phyloP scores from a whole-genome alignment of 2,888 invertebrate species.

The Eupeodes latifasciatus region DNA sequence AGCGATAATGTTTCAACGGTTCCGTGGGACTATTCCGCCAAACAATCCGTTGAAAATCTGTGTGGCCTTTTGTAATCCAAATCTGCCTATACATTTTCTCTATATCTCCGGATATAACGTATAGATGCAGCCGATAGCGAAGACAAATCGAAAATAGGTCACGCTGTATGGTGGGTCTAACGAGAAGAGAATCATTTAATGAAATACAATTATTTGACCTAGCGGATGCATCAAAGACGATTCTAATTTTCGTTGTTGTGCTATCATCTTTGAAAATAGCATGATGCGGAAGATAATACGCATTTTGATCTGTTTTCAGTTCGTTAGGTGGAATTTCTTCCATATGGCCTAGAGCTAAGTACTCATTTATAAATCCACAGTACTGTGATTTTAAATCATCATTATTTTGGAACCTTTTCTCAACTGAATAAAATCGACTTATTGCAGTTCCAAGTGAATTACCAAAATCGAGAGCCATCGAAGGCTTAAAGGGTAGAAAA shows the following conservation, averaged over 20 bases:
- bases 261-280: not conserved
- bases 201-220: not conserved
- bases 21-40: too few species aligned
- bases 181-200: not conserved
- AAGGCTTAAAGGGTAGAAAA: not conserved
- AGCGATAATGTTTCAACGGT: too few species aligned
- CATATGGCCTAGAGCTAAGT: conserved; percentile 7
- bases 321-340: not conserved
- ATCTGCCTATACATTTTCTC: conserved; percentile 22
- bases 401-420: conserved; percentile 32
- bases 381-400: conserved; percentile 36
- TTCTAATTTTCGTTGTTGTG: conserved; percentile 1
- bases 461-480: not conserved
- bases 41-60: not conserved
- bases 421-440: conserved; percentile 33
- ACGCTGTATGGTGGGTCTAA: not conserved
- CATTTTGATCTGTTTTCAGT: not conserved
- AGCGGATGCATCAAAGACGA: conserved; percentile 8
- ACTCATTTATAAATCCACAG: conserved; percentile 36
- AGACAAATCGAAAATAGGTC: not conserved
- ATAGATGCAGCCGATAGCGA: not conserved
- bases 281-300: conserved; percentile 6
- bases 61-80: not conserved
- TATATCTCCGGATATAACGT: conserved; percentile 10
- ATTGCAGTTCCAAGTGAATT: conserved; percentile 35